phyloP scores from a whole-genome alignment of 64 coral and sea anemone genomes.

The Dendronephthya gigantea region DNA sequence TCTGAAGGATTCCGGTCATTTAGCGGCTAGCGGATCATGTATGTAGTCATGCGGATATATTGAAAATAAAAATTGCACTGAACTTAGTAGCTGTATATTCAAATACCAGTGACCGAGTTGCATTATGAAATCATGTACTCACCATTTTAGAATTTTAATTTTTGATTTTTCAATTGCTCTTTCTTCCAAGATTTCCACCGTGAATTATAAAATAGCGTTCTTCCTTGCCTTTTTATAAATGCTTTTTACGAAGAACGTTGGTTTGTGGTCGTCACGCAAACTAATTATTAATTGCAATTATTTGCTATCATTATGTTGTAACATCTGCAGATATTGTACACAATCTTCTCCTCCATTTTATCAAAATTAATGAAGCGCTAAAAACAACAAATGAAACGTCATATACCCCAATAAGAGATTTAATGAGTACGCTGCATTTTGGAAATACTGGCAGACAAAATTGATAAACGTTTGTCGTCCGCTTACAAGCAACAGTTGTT shows the following conservation, averaged over 20 bases:
- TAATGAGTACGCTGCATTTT: too few relatives aligned
- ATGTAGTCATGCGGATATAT: too few relatives aligned
- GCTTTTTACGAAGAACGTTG: neutral
- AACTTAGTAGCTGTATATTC: too few relatives aligned
- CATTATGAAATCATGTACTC: too few relatives aligned
- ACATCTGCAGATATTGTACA: neutral
- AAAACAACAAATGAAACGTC: neutral
- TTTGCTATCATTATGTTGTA: neutral
- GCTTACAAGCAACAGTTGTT: too few relatives aligned
- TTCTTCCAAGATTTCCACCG: neutral
- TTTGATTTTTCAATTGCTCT: neutral
- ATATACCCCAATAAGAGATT: neutral
- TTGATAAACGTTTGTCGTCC: too few relatives aligned
- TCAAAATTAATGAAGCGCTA: neutral
- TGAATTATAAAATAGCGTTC: neutral
- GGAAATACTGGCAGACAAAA: too few relatives aligned
- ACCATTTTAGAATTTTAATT: too few relatives aligned
- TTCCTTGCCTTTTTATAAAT: neutral
- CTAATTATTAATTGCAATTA: conserved; percentile 9
- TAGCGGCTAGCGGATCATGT: too few relatives aligned
- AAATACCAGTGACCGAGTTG: too few relatives aligned
- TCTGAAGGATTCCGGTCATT: too few relatives aligned
- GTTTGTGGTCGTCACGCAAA: neutral
- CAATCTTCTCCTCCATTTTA: neutral
- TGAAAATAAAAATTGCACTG: too few relatives aligned